Base-by-base conservation (phyloP, 2,113 vertebrate species). In the Elephantulus edwardii region DNA sequence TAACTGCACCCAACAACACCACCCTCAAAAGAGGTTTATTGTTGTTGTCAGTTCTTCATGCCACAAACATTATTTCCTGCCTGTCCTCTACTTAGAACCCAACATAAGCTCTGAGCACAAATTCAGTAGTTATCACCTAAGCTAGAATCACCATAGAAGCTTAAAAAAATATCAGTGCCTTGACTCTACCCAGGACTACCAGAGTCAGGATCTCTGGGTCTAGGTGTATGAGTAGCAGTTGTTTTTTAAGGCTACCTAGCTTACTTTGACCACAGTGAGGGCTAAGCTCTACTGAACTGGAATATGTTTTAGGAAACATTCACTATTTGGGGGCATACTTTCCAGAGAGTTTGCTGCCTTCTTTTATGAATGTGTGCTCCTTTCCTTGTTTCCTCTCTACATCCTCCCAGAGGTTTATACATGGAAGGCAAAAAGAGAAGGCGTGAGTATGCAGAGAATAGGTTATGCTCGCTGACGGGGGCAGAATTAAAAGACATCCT, bases 301-400 rank as follows among this genome's bases (percentile, higher is more conserved):
- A 2, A 0, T 35, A 11, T 26, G 8, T 52, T 74, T 84, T 75
- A 82, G 35, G 71, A 79, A 79, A 12, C 16, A n/a, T 3, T 26
- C 9, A 66, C 19, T 30, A 44, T 30, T 28, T 56, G 33, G 22
- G 20, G 60, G 26, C 48, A 1, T 58, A 50, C 16, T 75, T 35
- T 56, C 54, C 0, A 0, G n/a, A 76, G 30, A 10, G 35, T 5
- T 87, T 38, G 24, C 33, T 70, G 62, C 68, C 90, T 66, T 68
- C n/a, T 62, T 64, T 35, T 2, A 9, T 0, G 0, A 9, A 11
- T 11, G 30, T 6, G 17, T 2, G 10, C 14, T 64, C 26, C 28
- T 86, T 84, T 74, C 28, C 48, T 62, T 62, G 54, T 62, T 74
- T 76, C 16, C 4, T 52, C 50, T 71, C 30, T 5, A 52, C 17